phyloP scores from a whole-genome alignment of 2,797 vertebrate genomes.

The Rhinatrema bivittatum region DNA sequence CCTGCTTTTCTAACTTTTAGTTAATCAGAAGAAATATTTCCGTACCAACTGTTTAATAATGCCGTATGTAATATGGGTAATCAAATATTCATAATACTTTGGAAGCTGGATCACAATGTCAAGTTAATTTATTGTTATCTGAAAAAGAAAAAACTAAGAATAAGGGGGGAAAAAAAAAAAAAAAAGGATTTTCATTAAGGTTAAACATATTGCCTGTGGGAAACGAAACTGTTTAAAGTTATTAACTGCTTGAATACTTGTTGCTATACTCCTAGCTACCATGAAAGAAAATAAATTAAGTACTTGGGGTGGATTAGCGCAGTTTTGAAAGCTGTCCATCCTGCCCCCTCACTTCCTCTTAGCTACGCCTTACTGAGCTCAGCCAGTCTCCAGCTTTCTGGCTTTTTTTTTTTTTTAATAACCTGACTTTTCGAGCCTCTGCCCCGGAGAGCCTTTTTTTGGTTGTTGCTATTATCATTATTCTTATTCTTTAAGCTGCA shows the following conservation, averaged over 20 bases:
- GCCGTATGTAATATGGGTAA: constrained; percentile 52
- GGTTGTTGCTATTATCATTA: too few relatives aligned
- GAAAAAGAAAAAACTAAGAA: too few relatives aligned
- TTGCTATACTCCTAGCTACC: constrained; percentile 57
- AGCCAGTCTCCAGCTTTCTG: constrained; percentile 88
- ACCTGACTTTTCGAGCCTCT: constrained; percentile 85
- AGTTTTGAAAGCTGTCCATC: constrained; percentile 78
- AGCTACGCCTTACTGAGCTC: constrained; percentile 81
- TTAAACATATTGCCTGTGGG: constrained; percentile 55
- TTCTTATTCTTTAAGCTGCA: constrained; percentile 79
- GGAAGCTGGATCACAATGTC: constrained; percentile 42
- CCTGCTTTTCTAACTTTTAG: constrained; percentile 20
- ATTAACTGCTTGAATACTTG: constrained; percentile 65
- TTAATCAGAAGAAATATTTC: constrained; percentile 16
- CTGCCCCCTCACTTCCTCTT: constrained; percentile 73
- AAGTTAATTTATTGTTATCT: constrained; percentile 53
- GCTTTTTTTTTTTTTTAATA: constrained; percentile 93
- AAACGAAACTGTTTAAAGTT: constrained; percentile 65
- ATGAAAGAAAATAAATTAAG: constrained; percentile 81
- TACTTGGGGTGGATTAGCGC: constrained; percentile 84
- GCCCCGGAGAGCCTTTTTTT: constrained; percentile 78
- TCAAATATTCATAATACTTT: constrained; percentile 60
- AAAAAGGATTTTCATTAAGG: constrained; percentile 66
- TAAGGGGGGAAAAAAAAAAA: too few relatives aligned
- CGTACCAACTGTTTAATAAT: constrained; percentile 41